phyloP scores from a whole-genome alignment of 2,797 vertebrate species.

The Botia kubotai region DNA sequence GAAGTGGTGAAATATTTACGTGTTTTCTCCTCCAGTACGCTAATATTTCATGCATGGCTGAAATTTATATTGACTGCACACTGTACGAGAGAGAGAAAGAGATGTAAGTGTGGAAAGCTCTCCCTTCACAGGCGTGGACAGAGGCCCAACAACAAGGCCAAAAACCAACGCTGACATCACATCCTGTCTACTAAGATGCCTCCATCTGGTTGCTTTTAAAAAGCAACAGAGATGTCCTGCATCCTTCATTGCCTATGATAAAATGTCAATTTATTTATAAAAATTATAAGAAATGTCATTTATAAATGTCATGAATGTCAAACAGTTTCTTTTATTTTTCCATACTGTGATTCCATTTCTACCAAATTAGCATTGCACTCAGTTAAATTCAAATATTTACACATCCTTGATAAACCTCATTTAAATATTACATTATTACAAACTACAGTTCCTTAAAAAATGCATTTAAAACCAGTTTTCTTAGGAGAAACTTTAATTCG shows the following conservation, averaged over 20 bases:
- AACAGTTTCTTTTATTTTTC: no score
- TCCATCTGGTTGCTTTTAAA: conserved; percentile 2
- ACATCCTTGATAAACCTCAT: not conserved
- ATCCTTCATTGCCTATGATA: not conserved
- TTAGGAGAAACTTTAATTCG: not conserved
- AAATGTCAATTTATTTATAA: not conserved
- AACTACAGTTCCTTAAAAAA: not conserved
- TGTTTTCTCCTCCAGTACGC: conserved; percentile 49
- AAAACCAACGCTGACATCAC: not conserved
- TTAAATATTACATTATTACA: not conserved
- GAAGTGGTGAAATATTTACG: conserved; percentile 59
- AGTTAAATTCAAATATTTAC: not conserved
- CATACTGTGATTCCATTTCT: no score
- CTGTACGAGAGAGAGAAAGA: conserved; percentile 48
- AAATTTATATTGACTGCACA: conserved; percentile 43
- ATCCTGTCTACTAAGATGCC: conserved; percentile 6
- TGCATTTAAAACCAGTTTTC: not conserved
- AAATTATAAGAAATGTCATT: not conserved
- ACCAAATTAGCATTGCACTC: no score
- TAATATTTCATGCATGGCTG: conserved; percentile 47
- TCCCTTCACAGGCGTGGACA: not conserved
- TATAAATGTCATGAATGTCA: not conserved
- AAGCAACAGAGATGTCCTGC: not conserved
- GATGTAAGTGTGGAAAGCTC: conserved; percentile 51
- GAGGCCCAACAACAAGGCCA: conserved; percentile 1